Evolutionary conservation across 2,888 invertebrate genomes (phyloP), one percentile per base, ranked within the genome.

Genomic region (Lobophora halterata): DNA sequence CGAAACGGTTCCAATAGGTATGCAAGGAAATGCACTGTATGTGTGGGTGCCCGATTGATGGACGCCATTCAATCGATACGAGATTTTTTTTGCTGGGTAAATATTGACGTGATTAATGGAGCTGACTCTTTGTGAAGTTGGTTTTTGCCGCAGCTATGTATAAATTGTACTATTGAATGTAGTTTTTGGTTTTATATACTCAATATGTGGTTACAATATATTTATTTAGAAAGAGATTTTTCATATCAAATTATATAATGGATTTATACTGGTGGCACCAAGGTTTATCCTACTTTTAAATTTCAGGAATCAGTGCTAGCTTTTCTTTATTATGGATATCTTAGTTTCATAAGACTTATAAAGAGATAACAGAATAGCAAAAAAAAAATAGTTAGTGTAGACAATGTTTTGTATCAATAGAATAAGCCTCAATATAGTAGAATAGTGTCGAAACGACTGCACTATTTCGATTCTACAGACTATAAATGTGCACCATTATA

Each of bases 11-110:
- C 75, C 78, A 71, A 80, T 86, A 73, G 77, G 74, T 79, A 77
- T 80, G 82, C 83, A 82, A 78, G 79, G 78, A 77, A 82, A 71
- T 85, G 85, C 85, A 85, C 68, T 73, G 67, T 68, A 58, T 66
- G 57, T 58, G 58, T 66, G 67, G 68, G 75, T 68, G 75, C 67
- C 47, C 68, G 61, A 58, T 65, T 62, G 64, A 68, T 58, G 52
- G 58, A 61, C 57, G 55, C 42, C 49, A 53, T 59, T 61, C 58
- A 58, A 70, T 72, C 66, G 61, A 70, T 69, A 48, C 25, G 38
- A 20, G 49, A 56, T 66, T 44, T 49, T 51, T 43, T 26, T 23
- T 19, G 23, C 28, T 41, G 45, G 35, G 33, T 49, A 36, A 42
- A 33, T 49, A 51, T 48, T 51, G 41, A 21, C 36, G 43, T 49